phyloP scores from a whole-genome alignment of 2,888 invertebrate species.

The Cheilosia variabilis region DNA sequence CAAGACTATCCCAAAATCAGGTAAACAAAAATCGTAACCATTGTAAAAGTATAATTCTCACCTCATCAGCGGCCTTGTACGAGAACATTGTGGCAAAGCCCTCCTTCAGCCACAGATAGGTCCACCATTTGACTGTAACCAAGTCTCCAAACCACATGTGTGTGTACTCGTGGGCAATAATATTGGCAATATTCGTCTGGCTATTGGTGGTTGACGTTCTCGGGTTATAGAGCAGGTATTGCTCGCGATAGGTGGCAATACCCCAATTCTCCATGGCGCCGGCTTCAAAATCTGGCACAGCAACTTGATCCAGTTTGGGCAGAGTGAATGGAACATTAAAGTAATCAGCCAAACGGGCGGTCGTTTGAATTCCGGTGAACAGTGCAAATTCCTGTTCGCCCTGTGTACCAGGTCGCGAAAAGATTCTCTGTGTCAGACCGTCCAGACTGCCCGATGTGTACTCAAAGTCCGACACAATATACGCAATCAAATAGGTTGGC shows the following conservation, averaged over 20 bases:
- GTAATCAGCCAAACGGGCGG: constrained; percentile 88
- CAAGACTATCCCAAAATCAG: too few species aligned
- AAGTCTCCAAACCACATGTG: constrained; percentile 94
- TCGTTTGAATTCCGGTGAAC: constrained; percentile 88
- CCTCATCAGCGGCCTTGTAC: constrained; percentile 79
- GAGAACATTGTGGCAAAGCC: constrained; percentile 85
- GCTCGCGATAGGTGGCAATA: constrained; percentile 87
- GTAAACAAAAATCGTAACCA: too few species aligned
- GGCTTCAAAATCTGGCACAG: constrained; percentile 92
- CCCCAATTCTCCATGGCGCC: constrained; percentile 99
- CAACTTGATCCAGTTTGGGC: constrained; percentile 94
- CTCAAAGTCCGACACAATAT: constrained; percentile 87
- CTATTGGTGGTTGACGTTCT: constrained; percentile 79
- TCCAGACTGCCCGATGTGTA: constrained; percentile 77
- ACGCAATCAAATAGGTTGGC: constrained; percentile 92
- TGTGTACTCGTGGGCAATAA: constrained; percentile 86
- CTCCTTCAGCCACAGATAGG: constrained; percentile 89
- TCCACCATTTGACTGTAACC: constrained; percentile 89
- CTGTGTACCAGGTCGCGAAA: constrained; percentile 80
- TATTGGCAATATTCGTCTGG: constrained; percentile 84
- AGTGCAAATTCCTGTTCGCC: constrained; percentile 87
- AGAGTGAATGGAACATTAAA: constrained; percentile 90
- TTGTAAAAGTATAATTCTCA: constrained; percentile 56
- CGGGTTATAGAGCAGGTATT: constrained; percentile 80
- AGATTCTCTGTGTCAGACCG: constrained; percentile 79